Conservation (phyloP, 2,888 invertebrate genomes). For the Salpingus planirostris region DNA sequence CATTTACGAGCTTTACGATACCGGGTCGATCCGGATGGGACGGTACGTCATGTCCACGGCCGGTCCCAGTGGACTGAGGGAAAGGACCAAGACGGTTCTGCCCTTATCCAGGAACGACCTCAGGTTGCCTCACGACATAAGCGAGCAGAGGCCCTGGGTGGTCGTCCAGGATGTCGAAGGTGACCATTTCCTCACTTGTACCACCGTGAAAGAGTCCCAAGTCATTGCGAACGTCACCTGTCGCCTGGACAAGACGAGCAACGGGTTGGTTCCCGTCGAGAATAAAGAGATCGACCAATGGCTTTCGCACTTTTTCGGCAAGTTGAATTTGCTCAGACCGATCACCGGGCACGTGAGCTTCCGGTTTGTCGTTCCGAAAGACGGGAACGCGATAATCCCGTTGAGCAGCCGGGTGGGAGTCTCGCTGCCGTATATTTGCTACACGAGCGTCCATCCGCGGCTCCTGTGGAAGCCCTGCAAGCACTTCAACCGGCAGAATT, state of each 20-base stretch:
- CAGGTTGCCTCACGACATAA: constrained; percentile 61
- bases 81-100: constrained; percentile 59
- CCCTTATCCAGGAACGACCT: constrained; percentile 58
- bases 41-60: constrained; percentile 64
- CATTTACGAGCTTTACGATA: constrained; percentile 60
- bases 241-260: constrained; percentile 55
- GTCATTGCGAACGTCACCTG: constrained; percentile 77
- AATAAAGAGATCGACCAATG: constrained; percentile 61
- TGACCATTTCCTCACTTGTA: constrained; percentile 71
- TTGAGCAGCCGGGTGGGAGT: constrained; percentile 70
- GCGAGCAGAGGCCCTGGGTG: constrained; percentile 67
- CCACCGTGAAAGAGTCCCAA: constrained; percentile 68
- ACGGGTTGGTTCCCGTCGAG: constrained; percentile 60
- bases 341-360: constrained; percentile 75
- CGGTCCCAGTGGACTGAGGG: constrained; percentile 65
- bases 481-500: constrained; percentile 50
- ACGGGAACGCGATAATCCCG: constrained; percentile 48
- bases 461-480: constrained; percentile 55
- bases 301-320: constrained; percentile 62
- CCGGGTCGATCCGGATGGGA: constrained; percentile 48
- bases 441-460: constrained; percentile 58
- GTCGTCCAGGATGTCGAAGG: constrained; percentile 68
- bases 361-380: constrained; percentile 58
- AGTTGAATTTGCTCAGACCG: constrained; percentile 53
- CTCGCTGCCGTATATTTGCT: constrained; percentile 71